A percentile compares a stretch with the other conserved stretches of the same genome.
Conservation (phyloP, 2,113 vertebrate species). For the Crotalus helleri region DNA sequence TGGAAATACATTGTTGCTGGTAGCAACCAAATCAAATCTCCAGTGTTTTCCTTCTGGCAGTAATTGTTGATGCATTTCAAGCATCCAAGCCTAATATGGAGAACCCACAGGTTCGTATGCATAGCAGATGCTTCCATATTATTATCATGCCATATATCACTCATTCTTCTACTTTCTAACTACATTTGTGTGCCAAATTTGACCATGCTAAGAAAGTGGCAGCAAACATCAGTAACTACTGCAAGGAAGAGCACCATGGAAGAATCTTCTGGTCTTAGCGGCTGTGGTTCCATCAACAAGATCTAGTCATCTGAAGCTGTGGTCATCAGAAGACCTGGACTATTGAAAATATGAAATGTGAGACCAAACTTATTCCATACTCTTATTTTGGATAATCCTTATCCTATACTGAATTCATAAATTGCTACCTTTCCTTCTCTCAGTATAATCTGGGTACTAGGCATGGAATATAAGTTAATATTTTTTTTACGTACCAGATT, state of each 20-base stretch:
- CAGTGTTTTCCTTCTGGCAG: background rate
- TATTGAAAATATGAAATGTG: background rate
- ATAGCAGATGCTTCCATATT: background rate
- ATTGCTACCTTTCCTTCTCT: background rate
- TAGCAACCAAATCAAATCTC: background rate
- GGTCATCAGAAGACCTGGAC: background rate
- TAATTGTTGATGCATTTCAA: background rate
- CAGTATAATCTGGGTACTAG: background rate
- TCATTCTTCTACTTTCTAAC: background rate
- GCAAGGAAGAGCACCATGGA: background rate
- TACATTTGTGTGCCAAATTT: background rate
- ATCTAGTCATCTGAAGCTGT: background rate
- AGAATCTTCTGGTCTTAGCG: background rate
- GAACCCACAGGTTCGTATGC: background rate
- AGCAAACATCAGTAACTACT: background rate
- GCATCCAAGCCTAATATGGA: background rate
- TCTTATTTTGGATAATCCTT: background rate
- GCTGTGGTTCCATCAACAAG: background rate
- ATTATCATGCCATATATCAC: background rate
- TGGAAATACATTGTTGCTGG: background rate
- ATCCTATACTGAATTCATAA: background rate
- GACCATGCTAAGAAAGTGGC: background rate
- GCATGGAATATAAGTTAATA: background rate
- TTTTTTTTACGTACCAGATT: background rate
- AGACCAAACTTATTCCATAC: background rate